A percentile compares a stretch with the other conserved stretches of the same genome.
phyloP scores from a whole-genome alignment of 2,113 vertebrate genomes.

The Ascaphus truei region DNA sequence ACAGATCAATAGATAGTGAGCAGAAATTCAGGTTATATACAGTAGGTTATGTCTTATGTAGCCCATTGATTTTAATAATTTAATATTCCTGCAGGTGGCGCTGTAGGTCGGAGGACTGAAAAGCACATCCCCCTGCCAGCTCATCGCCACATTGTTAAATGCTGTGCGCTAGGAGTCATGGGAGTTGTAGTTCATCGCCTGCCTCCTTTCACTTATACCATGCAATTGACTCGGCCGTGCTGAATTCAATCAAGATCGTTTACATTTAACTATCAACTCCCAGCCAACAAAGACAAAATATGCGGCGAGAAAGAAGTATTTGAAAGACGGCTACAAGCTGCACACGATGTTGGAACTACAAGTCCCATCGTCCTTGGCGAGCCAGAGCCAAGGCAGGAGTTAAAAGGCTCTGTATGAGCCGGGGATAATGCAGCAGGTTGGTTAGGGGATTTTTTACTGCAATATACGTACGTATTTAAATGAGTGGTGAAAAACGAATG shows the following conservation, averaged over 20 bases:
- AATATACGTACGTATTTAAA: constrained; percentile 33
- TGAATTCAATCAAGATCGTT: background rate
- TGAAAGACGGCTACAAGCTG: background rate
- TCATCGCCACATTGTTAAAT: background rate
- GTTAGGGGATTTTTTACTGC: constrained; percentile 29
- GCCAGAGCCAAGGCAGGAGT: background rate
- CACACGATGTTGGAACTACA: background rate
- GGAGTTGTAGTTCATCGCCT: background rate
- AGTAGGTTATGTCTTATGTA: background rate
- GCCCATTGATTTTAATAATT: background rate
- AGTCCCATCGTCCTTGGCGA: background rate
- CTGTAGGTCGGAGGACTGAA: background rate
- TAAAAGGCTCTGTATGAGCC: constrained; percentile 32
- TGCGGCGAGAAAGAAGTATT: background rate
- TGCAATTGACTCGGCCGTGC: background rate
- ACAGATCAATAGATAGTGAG: background rate
- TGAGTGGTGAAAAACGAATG: constrained; percentile 21
- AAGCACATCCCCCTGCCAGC: background rate
- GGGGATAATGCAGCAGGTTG: constrained; percentile 37
- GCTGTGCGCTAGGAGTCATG: background rate
- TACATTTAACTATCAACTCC: background rate
- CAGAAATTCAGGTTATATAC: background rate
- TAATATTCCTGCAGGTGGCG: background rate
- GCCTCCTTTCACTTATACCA: background rate
- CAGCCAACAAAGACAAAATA: background rate